These are phyloP conservation scores for Cnemophilus loriae DNA, from an alignment of 2,113 vertebrate species.

Conservation along the genomic window DNA sequence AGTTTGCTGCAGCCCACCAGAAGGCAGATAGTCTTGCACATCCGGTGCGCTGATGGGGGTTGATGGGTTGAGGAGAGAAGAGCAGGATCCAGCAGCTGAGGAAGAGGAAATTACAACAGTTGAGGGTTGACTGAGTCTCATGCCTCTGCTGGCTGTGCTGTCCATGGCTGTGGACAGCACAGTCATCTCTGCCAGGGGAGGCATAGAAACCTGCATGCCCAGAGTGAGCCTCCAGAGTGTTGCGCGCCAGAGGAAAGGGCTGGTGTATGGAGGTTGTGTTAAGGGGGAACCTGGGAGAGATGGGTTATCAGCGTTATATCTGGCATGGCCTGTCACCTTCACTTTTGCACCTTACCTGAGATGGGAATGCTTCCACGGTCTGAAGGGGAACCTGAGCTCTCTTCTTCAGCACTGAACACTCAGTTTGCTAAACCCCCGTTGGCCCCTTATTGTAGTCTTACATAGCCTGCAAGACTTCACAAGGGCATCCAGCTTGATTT, in stretches of 20 bases:
- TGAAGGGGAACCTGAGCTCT: rapidly evolving
- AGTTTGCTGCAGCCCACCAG: not conserved
- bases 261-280: not conserved
- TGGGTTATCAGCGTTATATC: rapidly evolving
- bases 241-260: not conserved
- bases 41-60: rapidly evolving
- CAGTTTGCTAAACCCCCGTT: not conserved
- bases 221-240: not conserved
- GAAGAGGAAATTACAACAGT: not conserved
- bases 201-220: not conserved
- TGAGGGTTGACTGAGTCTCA: not conserved
- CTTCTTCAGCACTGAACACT: not conserved
- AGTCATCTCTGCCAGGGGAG: not conserved
- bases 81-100: not conserved
- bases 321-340: not conserved
- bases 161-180: not conserved
- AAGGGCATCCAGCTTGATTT: not conserved
- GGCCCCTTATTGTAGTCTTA: not conserved
- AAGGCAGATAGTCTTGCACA: not conserved
- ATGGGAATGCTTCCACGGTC: not conserved
- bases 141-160: rapidly evolving
- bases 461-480: rapidly evolving
- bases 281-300: not conserved
- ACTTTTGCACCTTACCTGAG: not conserved
- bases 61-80: not conserved